Evolutionary conservation across 1,140 invertebrate species (phyloP).

Genomic region (Pseudoatta argentina): DNA sequence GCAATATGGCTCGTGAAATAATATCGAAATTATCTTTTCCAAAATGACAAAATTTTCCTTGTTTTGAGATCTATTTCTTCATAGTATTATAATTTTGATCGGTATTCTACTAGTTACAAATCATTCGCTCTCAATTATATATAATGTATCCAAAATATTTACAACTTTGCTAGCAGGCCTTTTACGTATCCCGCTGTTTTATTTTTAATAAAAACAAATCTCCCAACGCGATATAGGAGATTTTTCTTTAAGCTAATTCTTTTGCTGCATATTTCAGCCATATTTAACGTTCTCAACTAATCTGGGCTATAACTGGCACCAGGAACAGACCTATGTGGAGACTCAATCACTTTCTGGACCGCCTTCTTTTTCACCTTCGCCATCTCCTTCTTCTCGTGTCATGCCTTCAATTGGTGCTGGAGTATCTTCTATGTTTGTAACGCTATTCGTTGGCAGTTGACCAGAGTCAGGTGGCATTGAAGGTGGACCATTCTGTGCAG

Average conservation of each 20-base stretch:
- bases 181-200: constrained; percentile 45
- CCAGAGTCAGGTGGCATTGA: constrained; percentile 72
- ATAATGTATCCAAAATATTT: constrained; percentile 77
- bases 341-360: constrained; percentile 84
- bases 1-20: constrained; percentile 49
- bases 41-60: constrained; percentile 22
- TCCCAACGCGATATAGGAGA: constrained; percentile 37
- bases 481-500: constrained; percentile 82
- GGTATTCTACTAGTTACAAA: constrained; percentile 72
- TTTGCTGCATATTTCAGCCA: constrained; percentile 43
- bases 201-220: constrained; percentile 61
- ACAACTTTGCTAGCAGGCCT: constrained; percentile 71
- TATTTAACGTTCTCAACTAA: constrained; percentile 60
- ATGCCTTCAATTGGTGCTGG: constrained; percentile 87
- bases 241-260: constrained; percentile 53
- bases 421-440: constrained; percentile 74
- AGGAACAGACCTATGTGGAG: constrained; percentile 38
- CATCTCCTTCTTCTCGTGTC: constrained; percentile 88
- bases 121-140: constrained; percentile 69
- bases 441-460: constrained; percentile 71
- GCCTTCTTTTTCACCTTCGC: constrained; percentile 86
- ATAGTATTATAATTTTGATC: constrained; percentile 73
- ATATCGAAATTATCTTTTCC: constrained; percentile 59
- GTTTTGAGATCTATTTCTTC: constrained; percentile 52
- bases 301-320: constrained; percentile 54